Evolutionary conservation across 2,888 invertebrate genomes (phyloP).

Genomic region (Slavum lentiscoides): DNA sequence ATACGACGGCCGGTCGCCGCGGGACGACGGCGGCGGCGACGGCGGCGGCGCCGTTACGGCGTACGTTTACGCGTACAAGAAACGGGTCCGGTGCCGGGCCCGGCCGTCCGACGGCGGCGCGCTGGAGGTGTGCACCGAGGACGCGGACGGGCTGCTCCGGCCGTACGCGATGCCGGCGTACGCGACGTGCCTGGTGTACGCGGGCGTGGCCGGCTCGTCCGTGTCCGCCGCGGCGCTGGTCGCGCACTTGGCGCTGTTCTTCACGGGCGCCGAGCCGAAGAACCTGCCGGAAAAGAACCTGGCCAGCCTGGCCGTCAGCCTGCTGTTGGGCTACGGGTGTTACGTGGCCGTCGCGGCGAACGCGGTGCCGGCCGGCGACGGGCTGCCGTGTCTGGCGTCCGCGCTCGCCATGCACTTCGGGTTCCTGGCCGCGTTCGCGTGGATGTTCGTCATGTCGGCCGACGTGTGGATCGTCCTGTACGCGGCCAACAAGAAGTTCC

Average conservation of each 20-base stretch:
- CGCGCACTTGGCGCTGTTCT: slow-evolving; percentile 62
- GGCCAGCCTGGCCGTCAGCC: slow-evolving; percentile 62
- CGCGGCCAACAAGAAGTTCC: slow-evolving; percentile 61
- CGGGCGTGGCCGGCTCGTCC: slow-evolving; percentile 35
- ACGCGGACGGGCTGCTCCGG: slow-evolving; percentile 4
- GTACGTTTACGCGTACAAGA: slow-evolving; percentile 58
- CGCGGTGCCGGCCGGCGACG: slow-evolving; percentile 58
- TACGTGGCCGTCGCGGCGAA: slow-evolving; percentile 61
- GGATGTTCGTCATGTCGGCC: slow-evolving; percentile 64
- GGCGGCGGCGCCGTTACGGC: slow-evolving; percentile 55
- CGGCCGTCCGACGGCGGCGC: background rate
- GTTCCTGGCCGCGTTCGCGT: slow-evolving; percentile 64
- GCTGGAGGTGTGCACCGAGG: slow-evolving; percentile 19
- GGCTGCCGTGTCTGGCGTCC: slow-evolving; percentile 59
- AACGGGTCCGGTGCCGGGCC: slow-evolving; percentile 10
- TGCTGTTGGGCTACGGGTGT: slow-evolving; percentile 61
- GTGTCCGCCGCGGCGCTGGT: slow-evolving; percentile 62
- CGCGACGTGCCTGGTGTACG: slow-evolving; percentile 14
- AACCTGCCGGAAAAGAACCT: slow-evolving; percentile 64
- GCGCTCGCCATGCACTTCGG: slow-evolving; percentile 62
- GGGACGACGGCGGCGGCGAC: slow-evolving; percentile 56
- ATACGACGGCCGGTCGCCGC: slow-evolving; percentile 55
- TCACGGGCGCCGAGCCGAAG: slow-evolving; percentile 59
- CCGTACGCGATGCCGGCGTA: background rate
- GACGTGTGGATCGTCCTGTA: slow-evolving; percentile 62